A percentile compares a stretch with the other conserved stretches of the same genome.
These are phyloP conservation scores for Pollimyrus isidori DNA, from an alignment of 2,113 vertebrate genomes.

Conservation along the genomic window DNA sequence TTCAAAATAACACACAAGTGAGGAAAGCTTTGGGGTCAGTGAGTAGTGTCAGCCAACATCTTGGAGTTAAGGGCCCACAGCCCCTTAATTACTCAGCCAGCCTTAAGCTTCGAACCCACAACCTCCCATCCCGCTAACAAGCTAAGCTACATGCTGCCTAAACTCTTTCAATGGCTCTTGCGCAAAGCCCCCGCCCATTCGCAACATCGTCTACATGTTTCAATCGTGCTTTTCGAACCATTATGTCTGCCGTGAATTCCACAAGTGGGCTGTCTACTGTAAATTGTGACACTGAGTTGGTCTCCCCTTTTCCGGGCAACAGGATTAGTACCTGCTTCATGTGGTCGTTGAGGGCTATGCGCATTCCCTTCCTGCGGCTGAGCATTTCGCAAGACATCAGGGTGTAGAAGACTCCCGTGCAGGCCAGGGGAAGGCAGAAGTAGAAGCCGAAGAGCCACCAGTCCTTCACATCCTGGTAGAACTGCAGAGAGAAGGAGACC, in stretches of 20 bases:
- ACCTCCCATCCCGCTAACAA: not conserved
- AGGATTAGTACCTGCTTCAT: constrained; percentile 73
- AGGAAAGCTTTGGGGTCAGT: not conserved
- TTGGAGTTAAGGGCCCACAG: not conserved
- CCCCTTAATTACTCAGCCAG: not conserved
- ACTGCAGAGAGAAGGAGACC: constrained; percentile 45
- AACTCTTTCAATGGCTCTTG: not conserved
- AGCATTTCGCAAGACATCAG: constrained; percentile 89
- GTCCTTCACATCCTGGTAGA: constrained; percentile 75
- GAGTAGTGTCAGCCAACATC: not conserved
- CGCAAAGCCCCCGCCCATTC: not conserved
- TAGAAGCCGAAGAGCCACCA: constrained; percentile 91
- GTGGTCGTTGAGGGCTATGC: constrained; percentile 81
- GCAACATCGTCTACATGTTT: not conserved
- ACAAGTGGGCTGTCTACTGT: not conserved
- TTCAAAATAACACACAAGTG: not conserved
- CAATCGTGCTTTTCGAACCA: not conserved
- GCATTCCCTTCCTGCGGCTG: constrained; percentile 78
- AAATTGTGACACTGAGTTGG: not conserved
- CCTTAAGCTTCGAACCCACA: not conserved
- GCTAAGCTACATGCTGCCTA: not conserved
- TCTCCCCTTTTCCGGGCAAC: not conserved
- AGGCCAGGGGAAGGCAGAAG: constrained; percentile 79
- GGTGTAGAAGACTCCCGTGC: constrained; percentile 81
- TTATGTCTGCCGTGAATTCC: not conserved